Base-by-base conservation (phyloP, 2,797 vertebrate genomes). In the Enteromius anoplus region DNA sequence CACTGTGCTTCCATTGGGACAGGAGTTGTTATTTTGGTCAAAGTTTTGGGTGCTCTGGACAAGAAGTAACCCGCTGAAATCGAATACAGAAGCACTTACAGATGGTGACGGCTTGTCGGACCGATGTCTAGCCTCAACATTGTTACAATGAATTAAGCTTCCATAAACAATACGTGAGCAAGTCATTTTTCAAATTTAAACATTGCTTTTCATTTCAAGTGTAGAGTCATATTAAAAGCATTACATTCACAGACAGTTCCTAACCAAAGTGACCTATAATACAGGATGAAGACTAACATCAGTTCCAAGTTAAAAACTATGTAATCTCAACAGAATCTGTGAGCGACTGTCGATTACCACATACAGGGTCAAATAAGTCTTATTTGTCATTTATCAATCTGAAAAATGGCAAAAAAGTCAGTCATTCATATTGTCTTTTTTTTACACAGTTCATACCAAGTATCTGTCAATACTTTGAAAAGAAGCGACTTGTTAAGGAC, bases 21-120 rank as follows among this genome's bases (percentile, higher is more conserved):
- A 80, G 81, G 21, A 84, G 42, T 83, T 88, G 84, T 84, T 86
- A 81, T 87, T 89, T 85, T 87, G 86, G 88, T 87, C 65, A 81
- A 84, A 72, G 75, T 64, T 85, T 86, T 71, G 62, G 76, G 47
- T 81, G 77, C 80, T 64, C 58, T 77, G 82, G 69, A 66, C 80
- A 66, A 80, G 60, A 87, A 85, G 55, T 64, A 65, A 81, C 78
- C n/a, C 5, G 11, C 68, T 72, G 87, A 87, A 88, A 88, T 10
- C 45, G 53, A 89, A 88, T 77, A 85, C 76, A 11, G 51, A 82
- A 77, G 80, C 58, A 80, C 75, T 88, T 80, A 84, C 71, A 58
- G 26, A 78, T 81, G 75, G 71, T 88, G 86, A 84, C 69, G 64
- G 53, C 68, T 71, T 80, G 83, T 85, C 77, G 7, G 72, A 82